Conservation (phyloP, 2,888 invertebrate species). For the Drosophila maculinotata region DNA sequence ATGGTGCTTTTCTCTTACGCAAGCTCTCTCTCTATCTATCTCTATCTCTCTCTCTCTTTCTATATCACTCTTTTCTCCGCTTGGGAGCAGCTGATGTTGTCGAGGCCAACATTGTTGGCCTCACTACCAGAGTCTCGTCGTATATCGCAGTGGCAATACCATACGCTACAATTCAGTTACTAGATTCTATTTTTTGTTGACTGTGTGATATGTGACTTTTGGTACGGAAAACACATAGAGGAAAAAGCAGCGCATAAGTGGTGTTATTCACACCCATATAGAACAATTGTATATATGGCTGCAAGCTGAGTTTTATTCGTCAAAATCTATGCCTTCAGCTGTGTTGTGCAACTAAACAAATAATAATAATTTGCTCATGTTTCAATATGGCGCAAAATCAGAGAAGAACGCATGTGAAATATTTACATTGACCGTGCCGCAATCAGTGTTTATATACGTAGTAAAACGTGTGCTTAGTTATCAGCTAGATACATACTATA, state of each 20-base stretch:
- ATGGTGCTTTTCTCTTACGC: conserved; percentile 41
- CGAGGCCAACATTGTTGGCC: conserved; percentile 28
- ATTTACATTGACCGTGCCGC: conserved; percentile 24
- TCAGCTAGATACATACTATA: conserved; percentile 19
- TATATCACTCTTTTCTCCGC: conserved; percentile 8
- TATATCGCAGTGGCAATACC: conserved; percentile 34
- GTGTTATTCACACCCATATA: conserved; percentile 27
- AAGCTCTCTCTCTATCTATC: conserved; percentile 12
- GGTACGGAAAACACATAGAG: not conserved
- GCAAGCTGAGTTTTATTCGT: conserved; percentile 12
- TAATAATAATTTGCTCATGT: conserved; percentile 7
- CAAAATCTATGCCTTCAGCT: conserved; percentile 17
- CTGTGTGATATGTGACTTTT: conserved; percentile 21
- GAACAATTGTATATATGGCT: conserved; percentile 10
- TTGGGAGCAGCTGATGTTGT: conserved; percentile 50
- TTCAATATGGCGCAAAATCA: conserved; percentile 24
- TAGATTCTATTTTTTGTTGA: conserved; percentile 37
- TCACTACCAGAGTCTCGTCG: conserved; percentile 42
- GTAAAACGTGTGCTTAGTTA: conserved; percentile 26
- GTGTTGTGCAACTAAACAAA: conserved; percentile 23
- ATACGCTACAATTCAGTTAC: conserved; percentile 37
- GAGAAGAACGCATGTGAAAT: conserved; percentile 17
- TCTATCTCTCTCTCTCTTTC: conserved; percentile 4
- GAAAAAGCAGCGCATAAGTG: not conserved
- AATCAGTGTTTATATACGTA: conserved; percentile 29